Evolutionary conservation across 2,797 vertebrate genomes (phyloP).

Genomic region (Nyctalus aviator): DNA sequence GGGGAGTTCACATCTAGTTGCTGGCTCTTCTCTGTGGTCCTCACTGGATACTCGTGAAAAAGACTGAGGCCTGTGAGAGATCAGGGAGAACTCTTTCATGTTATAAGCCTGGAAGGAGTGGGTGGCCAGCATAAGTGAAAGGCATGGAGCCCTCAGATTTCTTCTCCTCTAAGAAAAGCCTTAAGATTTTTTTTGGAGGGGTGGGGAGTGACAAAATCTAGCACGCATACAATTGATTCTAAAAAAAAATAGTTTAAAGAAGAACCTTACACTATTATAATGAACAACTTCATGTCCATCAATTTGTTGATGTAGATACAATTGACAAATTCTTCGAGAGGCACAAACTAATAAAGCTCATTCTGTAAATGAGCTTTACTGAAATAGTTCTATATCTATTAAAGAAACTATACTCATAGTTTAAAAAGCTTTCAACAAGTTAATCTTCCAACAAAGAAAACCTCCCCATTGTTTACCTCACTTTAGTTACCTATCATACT

Average conservation of each 20-base stretch:
- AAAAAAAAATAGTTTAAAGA: background rate
- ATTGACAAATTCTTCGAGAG: background rate
- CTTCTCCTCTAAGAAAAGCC: background rate
- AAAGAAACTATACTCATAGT: background rate
- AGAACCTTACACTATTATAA: background rate
- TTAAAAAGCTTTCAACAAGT: background rate
- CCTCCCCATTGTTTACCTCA: background rate
- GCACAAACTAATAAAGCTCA: background rate
- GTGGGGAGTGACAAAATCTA: background rate
- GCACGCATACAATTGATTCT: background rate
- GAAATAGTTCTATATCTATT: background rate
- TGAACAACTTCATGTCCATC: background rate
- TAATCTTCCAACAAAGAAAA: background rate
- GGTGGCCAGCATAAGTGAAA: background rate
- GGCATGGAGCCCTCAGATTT: background rate
- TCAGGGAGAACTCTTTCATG: background rate
- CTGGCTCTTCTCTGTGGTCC: background rate
- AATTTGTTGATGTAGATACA: background rate
- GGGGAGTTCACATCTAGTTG: background rate
- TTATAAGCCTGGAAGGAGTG: background rate
- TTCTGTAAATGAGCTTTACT: too few species aligned
- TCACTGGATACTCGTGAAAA: background rate
- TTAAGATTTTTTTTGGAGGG: background rate
- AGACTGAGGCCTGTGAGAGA: background rate
- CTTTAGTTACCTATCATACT: background rate